A percentile compares a stretch with the other conserved stretches of the same genome.
Conservation (phyloP, 2,113 vertebrate genomes). For the Madoqua kirkii region DNA sequence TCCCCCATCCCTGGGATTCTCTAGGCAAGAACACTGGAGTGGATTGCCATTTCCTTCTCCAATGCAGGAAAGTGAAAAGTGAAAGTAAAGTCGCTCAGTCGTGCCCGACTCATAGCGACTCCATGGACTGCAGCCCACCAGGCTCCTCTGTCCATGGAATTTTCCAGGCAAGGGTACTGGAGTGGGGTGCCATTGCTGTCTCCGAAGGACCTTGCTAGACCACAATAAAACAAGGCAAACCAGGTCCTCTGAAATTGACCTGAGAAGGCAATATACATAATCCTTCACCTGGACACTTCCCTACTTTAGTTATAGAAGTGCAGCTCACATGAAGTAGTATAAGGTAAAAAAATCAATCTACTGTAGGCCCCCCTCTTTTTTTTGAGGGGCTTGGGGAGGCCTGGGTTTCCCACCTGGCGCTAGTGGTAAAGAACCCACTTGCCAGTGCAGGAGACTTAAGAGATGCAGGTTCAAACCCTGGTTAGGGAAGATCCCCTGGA, state of each 20-base stretch:
- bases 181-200: not conserved
- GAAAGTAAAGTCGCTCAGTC: no score
- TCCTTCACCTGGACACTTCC: not conserved
- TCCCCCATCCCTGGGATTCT: no score
- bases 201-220: not conserved
- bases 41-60: no score
- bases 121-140: not conserved
- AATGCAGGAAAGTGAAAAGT: no score
- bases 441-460: not conserved
- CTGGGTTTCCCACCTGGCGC: not conserved
- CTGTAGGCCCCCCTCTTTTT: fast-evolving
- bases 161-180: not conserved
- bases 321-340: not conserved
- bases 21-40: no score
- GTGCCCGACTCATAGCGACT: fast-evolving
- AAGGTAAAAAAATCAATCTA: not conserved
- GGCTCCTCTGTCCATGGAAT: not conserved
- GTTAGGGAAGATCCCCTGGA: not conserved
- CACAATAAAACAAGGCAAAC: not conserved
- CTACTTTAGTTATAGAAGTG: not conserved
- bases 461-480: not conserved
- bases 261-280: not conserved
- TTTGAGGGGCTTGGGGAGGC: not conserved
- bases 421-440: not conserved
- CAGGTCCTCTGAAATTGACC: not conserved